Base-by-base conservation (phyloP, 2,797 vertebrate species). In the Todus mexicanus region DNA sequence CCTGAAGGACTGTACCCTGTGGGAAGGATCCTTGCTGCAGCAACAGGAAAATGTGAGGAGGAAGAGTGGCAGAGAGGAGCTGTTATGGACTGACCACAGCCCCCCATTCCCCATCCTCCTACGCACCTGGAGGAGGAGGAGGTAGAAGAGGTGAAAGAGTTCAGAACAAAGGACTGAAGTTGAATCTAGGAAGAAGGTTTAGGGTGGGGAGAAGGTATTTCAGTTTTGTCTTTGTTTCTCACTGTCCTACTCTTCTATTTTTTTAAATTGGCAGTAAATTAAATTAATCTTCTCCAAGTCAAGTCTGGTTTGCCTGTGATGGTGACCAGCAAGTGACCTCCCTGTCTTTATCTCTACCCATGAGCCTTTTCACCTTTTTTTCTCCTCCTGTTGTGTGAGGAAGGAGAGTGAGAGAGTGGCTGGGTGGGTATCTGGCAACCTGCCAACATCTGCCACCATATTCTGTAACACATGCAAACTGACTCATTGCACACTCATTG, bases 1-100 rank as follows among this genome's bases (percentile, higher is more conserved):
- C 57, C n/a, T 37, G 35, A 57, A 48, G 38, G 42, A 69, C 33
- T 38, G 15, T 18, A 42, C 9, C 3, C 12, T 3, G 0, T n/a
- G 15, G 42, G 15, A 69, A 65, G 3, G 17, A 63, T 15, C 20
- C 10, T 40, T 0, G 0, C 33, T 70, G n/a, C 18, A 66, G 23
- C 47, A 81, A 7, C 8, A 70, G 65, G 19, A 29, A 76, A 83
- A 10, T 11, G 27, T 77, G 38, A 89, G 38, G 27, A 83, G 21
- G 56, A 53, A 70, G 47, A 43, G 29, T 1, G 2, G 45, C 40
- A 69, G 21, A 79, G 26, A 75, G 17, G 29, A 83, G 19, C 15
- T 35, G 23, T 20, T 25, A 20, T 2, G 15, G 26, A 54, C 7
- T 37, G 56, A 50, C 12, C 42, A 10, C 42, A 73, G 6, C 1